Evolutionary conservation across 53 echinoderm and acorn worm species (phyloP), one percentile per base, ranked within the genome.

Genomic region (Mesocentrotus franciscanus): DNA sequence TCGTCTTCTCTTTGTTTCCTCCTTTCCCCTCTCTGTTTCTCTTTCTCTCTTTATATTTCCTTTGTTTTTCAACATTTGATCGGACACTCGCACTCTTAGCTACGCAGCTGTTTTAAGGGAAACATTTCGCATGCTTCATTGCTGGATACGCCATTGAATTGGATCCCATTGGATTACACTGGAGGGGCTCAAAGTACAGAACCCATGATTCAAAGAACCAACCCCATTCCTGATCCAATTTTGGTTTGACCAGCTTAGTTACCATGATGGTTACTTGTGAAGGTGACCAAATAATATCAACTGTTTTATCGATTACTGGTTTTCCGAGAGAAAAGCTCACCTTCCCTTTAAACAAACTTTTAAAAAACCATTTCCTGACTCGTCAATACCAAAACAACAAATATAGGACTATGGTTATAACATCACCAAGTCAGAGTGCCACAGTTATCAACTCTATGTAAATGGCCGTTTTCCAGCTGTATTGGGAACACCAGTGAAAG

Each of bases 271-370:
- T 32, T 30, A 30, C 30, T 29, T 18, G 1, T 32, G 42, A 81
- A 81, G 42, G 81, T 81, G 36, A 42, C 81, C 42, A 76, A 16
- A 11, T 39, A 16, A 81, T 18, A 36, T 17, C 81, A 2, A 39
- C 36, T 5, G 81, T 18, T 42, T 18, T 42, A 81, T 81, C 42
- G 22, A 81, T 81, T 22, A 81, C 4, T 81, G 81, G 39, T 18
- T 81, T 81, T 81, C 81, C 81, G 81, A 81, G 33, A 18, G 42
- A 20, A 81, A 81, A 81, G 22, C 81, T 81, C 18, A 20, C 81
- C 81, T 81, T 81, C 81, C 81, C 22, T 81, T 42, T 9, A 8
- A 8, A 81, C 18, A 64, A 64, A 81, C 81, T 81, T 81, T 42
- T 39, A 16, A 1, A 3, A 4, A 39, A 20, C 36, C 36, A 39